These are phyloP conservation scores for Alces alces DNA, from an alignment of 2,113 vertebrate genomes.

Conservation along the genomic window DNA sequence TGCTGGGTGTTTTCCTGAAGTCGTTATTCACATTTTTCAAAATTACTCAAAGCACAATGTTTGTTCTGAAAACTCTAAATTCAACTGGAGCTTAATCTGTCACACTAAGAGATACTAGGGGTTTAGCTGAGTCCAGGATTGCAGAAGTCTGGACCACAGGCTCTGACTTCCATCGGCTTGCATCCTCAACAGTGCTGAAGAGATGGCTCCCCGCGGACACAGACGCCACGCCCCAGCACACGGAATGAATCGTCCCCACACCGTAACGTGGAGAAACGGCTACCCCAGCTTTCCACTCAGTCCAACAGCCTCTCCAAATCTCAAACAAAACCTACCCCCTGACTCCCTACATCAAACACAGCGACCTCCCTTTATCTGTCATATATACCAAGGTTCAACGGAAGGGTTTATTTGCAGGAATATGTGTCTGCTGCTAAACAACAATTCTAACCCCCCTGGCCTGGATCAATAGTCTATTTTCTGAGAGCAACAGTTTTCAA, in stretches of 20 bases:
- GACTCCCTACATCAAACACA: neutral
- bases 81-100: neutral
- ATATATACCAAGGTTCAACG: rapidly evolving
- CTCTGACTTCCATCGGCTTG: neutral
- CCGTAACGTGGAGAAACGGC: rapidly evolving
- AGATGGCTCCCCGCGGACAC: neutral
- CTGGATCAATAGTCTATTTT: neutral
- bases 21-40: neutral
- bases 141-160: neutral
- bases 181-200: neutral
- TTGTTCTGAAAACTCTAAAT: neutral
- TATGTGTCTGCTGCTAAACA: neutral
- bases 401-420: neutral
- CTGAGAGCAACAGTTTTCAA: conserved; percentile 1
- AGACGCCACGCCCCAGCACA: neutral
- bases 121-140: neutral
- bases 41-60: neutral
- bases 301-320: neutral
- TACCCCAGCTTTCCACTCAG: neutral
- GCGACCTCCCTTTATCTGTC: neutral
- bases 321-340: too few relatives aligned
- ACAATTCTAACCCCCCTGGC: neutral
- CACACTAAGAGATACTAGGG: neutral
- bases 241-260: rapidly evolving
- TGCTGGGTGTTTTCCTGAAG: neutral